These are phyloP conservation scores for Parnassius smintheus DNA, from an alignment of 2,888 invertebrate species.

Conservation along the genomic window DNA sequence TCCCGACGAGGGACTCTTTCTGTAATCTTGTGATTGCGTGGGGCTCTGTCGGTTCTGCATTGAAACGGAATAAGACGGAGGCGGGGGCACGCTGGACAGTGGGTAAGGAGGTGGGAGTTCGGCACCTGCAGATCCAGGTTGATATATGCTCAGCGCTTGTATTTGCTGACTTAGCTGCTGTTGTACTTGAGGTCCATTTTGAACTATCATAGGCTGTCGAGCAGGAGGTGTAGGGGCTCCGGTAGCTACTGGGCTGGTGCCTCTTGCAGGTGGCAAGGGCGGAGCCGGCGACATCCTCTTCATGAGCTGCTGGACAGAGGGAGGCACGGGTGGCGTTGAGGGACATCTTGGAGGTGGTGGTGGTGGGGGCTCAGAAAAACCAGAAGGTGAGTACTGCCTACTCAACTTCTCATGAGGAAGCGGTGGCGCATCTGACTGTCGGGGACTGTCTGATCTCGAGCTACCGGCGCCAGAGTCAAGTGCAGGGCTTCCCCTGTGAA, in stretches of 20 bases:
- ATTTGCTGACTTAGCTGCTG: slow-evolving; percentile 94
- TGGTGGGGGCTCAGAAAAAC: slow-evolving; percentile 84
- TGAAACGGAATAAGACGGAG: slow-evolving; percentile 92
- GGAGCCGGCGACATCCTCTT: slow-evolving; percentile 85
- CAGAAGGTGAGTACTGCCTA: slow-evolving; percentile 87
- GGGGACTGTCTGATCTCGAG: slow-evolving; percentile 93
- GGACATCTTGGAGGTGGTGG: slow-evolving; percentile 88
- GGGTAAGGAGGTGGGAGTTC: slow-evolving; percentile 87
- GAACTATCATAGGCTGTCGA: slow-evolving; percentile 89
- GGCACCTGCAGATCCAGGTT: slow-evolving; percentile 80
- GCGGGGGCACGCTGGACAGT: slow-evolving; percentile 84
- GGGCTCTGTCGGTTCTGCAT: slow-evolving; percentile 94
- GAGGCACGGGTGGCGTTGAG: slow-evolving; percentile 85
- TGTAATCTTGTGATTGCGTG: slow-evolving; percentile 89
- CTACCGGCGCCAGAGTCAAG: slow-evolving; percentile 94
- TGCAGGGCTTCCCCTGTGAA: slow-evolving; percentile 91
- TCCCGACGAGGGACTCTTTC: slow-evolving; percentile 93
- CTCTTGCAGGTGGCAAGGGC: slow-evolving; percentile 83
- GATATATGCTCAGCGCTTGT: slow-evolving; percentile 91
- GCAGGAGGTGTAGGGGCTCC: slow-evolving; percentile 80
- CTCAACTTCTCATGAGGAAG: slow-evolving; percentile 84
- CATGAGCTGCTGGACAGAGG: slow-evolving; percentile 79
- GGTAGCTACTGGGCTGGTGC: slow-evolving; percentile 88
- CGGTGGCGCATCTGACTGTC: slow-evolving; percentile 81
- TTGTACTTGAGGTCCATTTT: slow-evolving; percentile 90